Evolutionary conservation across 2,113 vertebrate genomes (phyloP), one percentile per base, ranked within the genome.

Genomic region (Nyctereutes procyonoides): DNA sequence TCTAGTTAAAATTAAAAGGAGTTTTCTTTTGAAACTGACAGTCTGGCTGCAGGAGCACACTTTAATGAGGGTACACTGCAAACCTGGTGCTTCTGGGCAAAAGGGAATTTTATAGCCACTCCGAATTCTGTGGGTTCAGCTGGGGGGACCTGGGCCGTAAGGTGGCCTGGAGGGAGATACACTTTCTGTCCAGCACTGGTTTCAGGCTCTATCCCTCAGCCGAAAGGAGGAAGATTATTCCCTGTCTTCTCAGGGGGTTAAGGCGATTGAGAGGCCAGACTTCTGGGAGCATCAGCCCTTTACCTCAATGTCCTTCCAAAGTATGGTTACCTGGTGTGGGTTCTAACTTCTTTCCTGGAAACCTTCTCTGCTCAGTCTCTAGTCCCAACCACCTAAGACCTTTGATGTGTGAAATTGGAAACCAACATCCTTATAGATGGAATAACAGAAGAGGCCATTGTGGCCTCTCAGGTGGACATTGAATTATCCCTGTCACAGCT

Each of bases 1-100:
- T 94, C 60, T 19, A 93, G 67, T 83, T 96, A 98, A 97, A 98
- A 76, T 96, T 76, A 97, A 96, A 96, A 97, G 96, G 96, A 96
- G 93, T 96, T 97, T 97, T 97, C 90, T 97, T 95, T 88, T 28
- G 60, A 96, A 95, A 92, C 93, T 74, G 88, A 5, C 65, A 43
- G 88, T 60, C 86, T 96, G 95, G 88, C 94, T 90, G 15, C 14
- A 63, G 85, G 90, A 83, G n/a, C 86, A 73, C 55, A 28, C 71
- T 95, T 88, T 96, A 85, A 91, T 80, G 93, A 91, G 77, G 81
- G 85, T 6, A 43, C 51, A 73, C 51, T 4, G 48, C 73, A 86
- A 93, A 89, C 71, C 93, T 62, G 82, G 85, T 51, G 77, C 88
- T 51, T 53, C 84, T 88, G 95, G 93, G 92, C 87, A n/a, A 32